Conservation (phyloP, 2,797 vertebrate species). For the Bucorvus abyssinicus region DNA sequence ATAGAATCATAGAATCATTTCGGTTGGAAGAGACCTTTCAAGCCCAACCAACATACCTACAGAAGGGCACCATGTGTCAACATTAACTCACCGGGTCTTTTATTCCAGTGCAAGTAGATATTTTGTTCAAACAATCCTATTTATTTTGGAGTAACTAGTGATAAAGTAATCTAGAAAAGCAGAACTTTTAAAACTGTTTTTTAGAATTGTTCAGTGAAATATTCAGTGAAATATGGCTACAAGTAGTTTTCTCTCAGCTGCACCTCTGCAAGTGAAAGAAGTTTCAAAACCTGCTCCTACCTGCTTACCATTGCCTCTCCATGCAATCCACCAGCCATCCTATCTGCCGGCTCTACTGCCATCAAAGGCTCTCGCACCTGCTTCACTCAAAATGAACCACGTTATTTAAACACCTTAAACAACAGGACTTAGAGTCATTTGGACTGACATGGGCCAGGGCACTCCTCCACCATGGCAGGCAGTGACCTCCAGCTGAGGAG, state of each 20-base stretch:
- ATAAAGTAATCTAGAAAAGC: neutral
- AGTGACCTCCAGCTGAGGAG: neutral
- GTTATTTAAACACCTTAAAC: neutral
- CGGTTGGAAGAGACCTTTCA: too few species aligned
- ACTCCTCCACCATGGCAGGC: neutral
- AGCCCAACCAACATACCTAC: neutral
- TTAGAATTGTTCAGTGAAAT: neutral
- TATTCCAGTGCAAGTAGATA: neutral
- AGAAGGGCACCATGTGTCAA: constrained; percentile 10
- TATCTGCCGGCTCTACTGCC: neutral
- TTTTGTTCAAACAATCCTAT: constrained; percentile 36
- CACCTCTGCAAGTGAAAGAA: neutral
- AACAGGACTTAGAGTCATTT: neutral
- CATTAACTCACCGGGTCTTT: neutral
- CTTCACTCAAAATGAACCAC: neutral
- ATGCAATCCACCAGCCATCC: neutral
- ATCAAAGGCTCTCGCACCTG: neutral
- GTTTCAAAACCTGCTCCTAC: neutral
- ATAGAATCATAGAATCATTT: too few species aligned
- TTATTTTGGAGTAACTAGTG: constrained; percentile 12
- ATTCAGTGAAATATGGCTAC: neutral
- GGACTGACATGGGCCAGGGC: neutral
- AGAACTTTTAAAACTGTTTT: neutral
- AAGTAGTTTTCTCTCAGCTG: neutral
- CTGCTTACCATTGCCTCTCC: neutral